Evolutionary conservation across 2,113 vertebrate species (phyloP).

Genomic region (Trematomus loennbergii): DNA sequence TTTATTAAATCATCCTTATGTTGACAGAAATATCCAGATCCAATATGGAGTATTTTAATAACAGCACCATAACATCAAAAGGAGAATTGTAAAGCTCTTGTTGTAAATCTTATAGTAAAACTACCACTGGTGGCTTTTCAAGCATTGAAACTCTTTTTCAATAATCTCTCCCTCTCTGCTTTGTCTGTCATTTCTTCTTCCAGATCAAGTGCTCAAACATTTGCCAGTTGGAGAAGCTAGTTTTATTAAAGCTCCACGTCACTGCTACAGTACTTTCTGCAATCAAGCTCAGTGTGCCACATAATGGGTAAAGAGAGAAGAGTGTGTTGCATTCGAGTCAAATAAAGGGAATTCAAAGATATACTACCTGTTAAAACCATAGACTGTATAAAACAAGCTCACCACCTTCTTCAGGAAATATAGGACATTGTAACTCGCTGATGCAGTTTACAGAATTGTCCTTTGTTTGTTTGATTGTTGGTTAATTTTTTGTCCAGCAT

Average conservation of each 20-base stretch:
- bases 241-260: constrained; percentile 45
- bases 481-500: neutral
- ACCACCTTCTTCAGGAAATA: neutral
- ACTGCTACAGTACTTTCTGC: constrained; percentile 46
- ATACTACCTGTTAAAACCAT: neutral
- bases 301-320: neutral
- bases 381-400: neutral
- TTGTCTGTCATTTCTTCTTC: constrained; percentile 59
- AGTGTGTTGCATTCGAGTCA: constrained; percentile 1
- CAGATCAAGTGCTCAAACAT: constrained; percentile 80
- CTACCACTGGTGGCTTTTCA: neutral
- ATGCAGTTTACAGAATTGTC: neutral
- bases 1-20: neutral
- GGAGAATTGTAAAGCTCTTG: neutral
- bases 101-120: neutral
- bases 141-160: constrained; percentile 28
- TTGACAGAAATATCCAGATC: neutral
- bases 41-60: neutral
- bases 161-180: constrained; percentile 35
- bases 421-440: neutral
- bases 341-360: constrained; percentile 12
- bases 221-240: constrained; percentile 85
- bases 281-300: constrained; percentile 50
- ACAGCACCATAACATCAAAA: neutral
- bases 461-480: neutral